A percentile compares a stretch with the other conserved stretches of the same genome.
phyloP scores from a whole-genome alignment of 2,113 vertebrate species.

The Atractosteus spatula region DNA sequence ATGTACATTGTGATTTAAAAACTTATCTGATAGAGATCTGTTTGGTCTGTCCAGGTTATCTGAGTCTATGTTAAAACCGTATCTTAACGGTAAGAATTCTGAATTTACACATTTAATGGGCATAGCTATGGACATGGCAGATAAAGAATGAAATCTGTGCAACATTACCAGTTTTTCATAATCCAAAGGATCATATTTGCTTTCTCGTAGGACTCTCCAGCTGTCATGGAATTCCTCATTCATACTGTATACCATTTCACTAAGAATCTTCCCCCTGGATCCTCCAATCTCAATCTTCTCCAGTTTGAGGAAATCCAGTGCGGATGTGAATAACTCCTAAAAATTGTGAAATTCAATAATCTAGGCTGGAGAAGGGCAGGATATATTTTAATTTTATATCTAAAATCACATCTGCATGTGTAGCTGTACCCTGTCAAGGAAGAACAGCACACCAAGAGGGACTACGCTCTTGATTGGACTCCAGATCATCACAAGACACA shows the following conservation, averaged over 20 bases:
- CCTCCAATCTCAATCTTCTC: conserved; percentile 61
- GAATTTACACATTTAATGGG: no score
- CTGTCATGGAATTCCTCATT: conserved; percentile 63
- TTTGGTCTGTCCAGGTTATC: no score
- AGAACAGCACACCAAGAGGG: not conserved
- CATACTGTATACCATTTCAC: conserved; percentile 57
- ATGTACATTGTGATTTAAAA: no score
- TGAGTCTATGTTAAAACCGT: no score
- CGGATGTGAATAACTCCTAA: conserved; percentile 68
- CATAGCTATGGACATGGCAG: no score
- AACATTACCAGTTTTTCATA: conserved; percentile 51
- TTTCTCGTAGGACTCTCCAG: conserved; percentile 63
- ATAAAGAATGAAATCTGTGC: not conserved
- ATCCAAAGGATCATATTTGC: conserved; percentile 66
- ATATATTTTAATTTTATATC: no score
- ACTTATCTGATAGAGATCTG: no score
- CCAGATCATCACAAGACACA: no score
- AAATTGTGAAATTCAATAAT: not conserved
- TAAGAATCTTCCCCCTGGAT: conserved; percentile 58
- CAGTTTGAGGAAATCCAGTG: conserved; percentile 67
- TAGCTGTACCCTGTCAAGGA: not conserved
- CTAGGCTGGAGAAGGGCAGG: no score
- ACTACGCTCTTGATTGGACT: not conserved
- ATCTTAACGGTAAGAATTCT: no score
- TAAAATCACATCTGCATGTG: no score